A percentile compares a stretch with the other conserved stretches of the same genome.
phyloP scores from a whole-genome alignment of 1,140 invertebrate genomes.

The Mylabris phalerata region DNA sequence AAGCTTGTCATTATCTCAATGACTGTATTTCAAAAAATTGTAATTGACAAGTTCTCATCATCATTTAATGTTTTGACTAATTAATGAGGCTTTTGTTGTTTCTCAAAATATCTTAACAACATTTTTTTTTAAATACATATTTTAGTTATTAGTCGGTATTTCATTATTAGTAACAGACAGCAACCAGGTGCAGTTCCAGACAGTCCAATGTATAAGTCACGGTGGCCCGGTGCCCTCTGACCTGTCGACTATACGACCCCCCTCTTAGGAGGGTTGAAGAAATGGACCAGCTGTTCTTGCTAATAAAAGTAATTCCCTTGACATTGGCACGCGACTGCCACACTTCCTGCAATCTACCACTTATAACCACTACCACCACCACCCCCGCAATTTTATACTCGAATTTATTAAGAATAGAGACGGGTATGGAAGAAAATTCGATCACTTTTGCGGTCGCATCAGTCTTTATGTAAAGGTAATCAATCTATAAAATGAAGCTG shows the following conservation, averaged over 20 bases:
- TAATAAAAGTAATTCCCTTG: slow-evolving; percentile 2
- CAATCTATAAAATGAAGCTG: slow-evolving; percentile 12
- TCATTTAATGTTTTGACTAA: no score
- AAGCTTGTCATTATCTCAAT: no score
- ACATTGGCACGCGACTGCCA: slow-evolving; percentile 6
- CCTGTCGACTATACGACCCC: slow-evolving; percentile 7
- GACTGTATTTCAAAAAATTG: no score
- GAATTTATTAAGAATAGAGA: no score
- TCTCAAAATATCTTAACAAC: no score
- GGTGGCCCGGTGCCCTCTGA: slow-evolving; percentile 11
- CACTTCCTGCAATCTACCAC: slow-evolving; percentile 1
- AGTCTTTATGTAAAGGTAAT: slow-evolving; percentile 7
- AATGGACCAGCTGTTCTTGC: slow-evolving; percentile 11
- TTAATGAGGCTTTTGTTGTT: no score
- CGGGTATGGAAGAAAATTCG: no score
- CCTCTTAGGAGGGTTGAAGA: slow-evolving; percentile 6
- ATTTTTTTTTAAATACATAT: slow-evolving; percentile 3
- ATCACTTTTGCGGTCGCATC: slow-evolving; percentile 4
- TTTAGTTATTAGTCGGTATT: slow-evolving; percentile 10
- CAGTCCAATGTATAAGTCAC: slow-evolving; percentile 11
- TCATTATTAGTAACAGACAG: slow-evolving; percentile 12
- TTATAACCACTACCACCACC: no score
- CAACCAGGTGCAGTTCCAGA: slow-evolving; percentile 12
- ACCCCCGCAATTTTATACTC: no score
- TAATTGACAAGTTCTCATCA: no score